Base-by-base conservation (phyloP, 2,888 invertebrate genomes). In the Hydropsyche betteni region DNA sequence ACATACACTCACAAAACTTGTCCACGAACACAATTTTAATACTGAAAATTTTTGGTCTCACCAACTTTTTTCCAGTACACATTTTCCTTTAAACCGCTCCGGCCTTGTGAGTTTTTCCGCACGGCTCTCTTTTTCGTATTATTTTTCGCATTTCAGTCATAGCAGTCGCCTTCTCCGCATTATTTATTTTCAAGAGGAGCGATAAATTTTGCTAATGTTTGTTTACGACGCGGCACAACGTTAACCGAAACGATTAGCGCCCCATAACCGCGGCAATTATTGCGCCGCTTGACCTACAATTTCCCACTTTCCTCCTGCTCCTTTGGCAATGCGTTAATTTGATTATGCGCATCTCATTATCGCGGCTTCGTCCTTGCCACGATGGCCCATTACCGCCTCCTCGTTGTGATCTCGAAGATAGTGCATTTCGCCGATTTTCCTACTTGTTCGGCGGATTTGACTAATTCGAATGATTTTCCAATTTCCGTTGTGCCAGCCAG, bases 11-110 rank as follows among this genome's bases (percentile, higher is more conserved):
- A 6, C 53, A 5, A 8, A 16, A 53, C 16, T 16, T 44, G 44
- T 44, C 58, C 24, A 58, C 58, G 8, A 58, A 14, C 24, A 58
- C 58, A 5, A 24, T 58, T 14, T 24, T 24, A 16, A 44, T 44
- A 58, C 58, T 58, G 24, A n/a, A 53, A 16, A 14, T 14, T 16
- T 16, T 24, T 24, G 16, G 58, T 44, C 44, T 6, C 44, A 72
- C 51, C 74, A 75, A 75, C 77, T 75, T 75, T 69, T 69, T 74
- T 58, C 44, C 73, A 36, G 73, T 73, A 75, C 75, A 72, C 75
- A 75, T 77, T 77, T 77, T 75, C 74, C 5, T 14, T 69, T 69
- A 16, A 14, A 38, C 58, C 14, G 16, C 14, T 14, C 16, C 16
- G 12, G n/a, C 53, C 53, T 44, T 50, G 34, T 16, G 51, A 33